Evolutionary conservation across 2,113 vertebrate genomes (phyloP), one percentile per base, ranked within the genome.

Genomic region (Nanorana parkeri): DNA sequence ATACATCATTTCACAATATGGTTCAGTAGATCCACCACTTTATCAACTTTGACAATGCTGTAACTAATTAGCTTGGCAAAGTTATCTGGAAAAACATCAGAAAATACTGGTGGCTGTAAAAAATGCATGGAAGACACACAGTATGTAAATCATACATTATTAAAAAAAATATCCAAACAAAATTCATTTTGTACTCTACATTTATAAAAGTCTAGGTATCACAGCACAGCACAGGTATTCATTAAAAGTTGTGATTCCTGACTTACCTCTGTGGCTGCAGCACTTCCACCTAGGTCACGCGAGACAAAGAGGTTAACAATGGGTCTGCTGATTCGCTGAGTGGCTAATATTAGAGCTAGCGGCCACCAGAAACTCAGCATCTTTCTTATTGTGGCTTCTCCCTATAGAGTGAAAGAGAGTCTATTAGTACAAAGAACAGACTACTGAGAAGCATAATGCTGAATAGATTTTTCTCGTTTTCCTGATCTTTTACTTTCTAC

Each of bases 341-440:
- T 99, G 28, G 98, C 98, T 87, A 99, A 85, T 88, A 98, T 98
- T 77, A 99, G 94, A 0, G 97, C 97, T 90, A 99, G 87, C 23
- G 97, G 97, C 97, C 97, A 99, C 97, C 97, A 99, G 91, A 99
- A 99, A 81, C 93, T 95, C 86, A 99, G 91, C 97, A 99, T 99
- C 92, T 97, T 99, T 84, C 91, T 95, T 89, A 99, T 90, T 1
- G 97, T 98, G 72, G 96, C 96, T 28, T 99, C 97, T 6, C 98
- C 98, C 98, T 99, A 88, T 1, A 88, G 84, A 3, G 55, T 75
- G 36, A 85, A 84, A 71, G 1, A 76, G 52, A 78, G n/a, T 5
- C 1, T 0, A 36, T 77, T 64, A 61, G 28, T 83, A 16, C 78
- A 60, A 76, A 60, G 52, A 21, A 0, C 8, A 78, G 1, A 10